Evolutionary conservation across 2,113 vertebrate genomes (phyloP), one percentile per base, ranked within the genome.

Genomic region (Varanus salvator): DNA sequence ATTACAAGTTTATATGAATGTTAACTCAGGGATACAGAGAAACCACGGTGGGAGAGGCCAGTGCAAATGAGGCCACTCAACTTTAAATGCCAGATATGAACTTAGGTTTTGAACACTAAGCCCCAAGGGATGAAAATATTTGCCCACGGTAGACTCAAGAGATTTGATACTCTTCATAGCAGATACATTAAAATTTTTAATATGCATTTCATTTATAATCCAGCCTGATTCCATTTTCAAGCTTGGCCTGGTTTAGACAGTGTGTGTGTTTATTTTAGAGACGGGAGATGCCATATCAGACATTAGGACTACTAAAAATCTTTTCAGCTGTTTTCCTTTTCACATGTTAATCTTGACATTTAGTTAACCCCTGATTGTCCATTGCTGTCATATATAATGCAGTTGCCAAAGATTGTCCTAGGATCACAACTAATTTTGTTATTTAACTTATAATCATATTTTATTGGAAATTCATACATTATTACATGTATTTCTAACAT

Each of bases 201-300:
- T 72, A 52, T 80, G 12, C 23, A 29, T 84, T 89, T 89, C 60
- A 82, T 64, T 78, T 77, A 66, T 78, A 89, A 89, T 57, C 74
- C 75, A 71, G 64, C 12, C 44, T 27, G 17, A 48, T 90, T 85
- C 75, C n/a, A 69, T 82, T 90, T 86, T 83, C 31, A 8, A 90
- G 93, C 29, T 25, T 31, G 85, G 84, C 84, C 84, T 23, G 9
- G 69, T 90, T 90, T 72, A 72, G 74, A 44, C 38, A 44, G 21
- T 72, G 82, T 84, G 34, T 93, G 38, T 25, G 66, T 72, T 4
- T 89, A 52, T 94, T 93, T 91, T 81, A 87, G 91, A 89, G 57
- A 44, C 76, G 66, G 60, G 71, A 25, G 27, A 57, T 86, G 54
- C 48, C 64, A 87, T 82, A 69, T 84, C 60, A 77, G 71, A 72